phyloP scores from a whole-genome alignment of 1,140 invertebrate species.

The Formica exsecta region DNA sequence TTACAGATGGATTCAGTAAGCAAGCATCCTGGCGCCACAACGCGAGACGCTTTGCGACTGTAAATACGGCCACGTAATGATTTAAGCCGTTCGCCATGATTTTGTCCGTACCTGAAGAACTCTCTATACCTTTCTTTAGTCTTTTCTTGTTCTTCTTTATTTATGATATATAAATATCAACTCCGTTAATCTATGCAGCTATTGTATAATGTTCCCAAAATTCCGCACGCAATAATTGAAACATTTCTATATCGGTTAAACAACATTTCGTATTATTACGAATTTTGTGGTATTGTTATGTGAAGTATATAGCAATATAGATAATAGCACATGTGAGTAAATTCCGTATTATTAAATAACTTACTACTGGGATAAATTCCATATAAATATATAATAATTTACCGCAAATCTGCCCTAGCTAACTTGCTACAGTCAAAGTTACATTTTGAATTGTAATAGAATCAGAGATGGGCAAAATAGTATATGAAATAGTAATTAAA shows the following conservation, averaged over 20 bases:
- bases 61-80: constrained; percentile 65
- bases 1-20: constrained; percentile 43
- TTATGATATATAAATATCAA: neutral
- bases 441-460: neutral
- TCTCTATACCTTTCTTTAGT: neutral
- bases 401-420: neutral
- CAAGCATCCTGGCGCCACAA: neutral
- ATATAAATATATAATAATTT: constrained; percentile 11
- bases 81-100: constrained; percentile 51
- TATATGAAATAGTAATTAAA: no score
- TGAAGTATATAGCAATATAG: neutral
- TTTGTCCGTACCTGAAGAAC: neutral
- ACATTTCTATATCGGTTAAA: constrained; percentile 42
- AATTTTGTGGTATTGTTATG: constrained; percentile 38
- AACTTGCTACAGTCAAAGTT: neutral
- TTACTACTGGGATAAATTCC: constrained; percentile 9
- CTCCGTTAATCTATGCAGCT: constrained; percentile 20
- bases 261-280: constrained; percentile 32
- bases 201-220: neutral
- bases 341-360: constrained; percentile 17
- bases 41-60: constrained; percentile 26
- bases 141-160: constrained; percentile 7
- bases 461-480: neutral
- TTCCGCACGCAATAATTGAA: constrained; percentile 31
- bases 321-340: constrained; percentile 21